phyloP scores from a whole-genome alignment of 2,113 vertebrate genomes.

The Corydoras sp. region DNA sequence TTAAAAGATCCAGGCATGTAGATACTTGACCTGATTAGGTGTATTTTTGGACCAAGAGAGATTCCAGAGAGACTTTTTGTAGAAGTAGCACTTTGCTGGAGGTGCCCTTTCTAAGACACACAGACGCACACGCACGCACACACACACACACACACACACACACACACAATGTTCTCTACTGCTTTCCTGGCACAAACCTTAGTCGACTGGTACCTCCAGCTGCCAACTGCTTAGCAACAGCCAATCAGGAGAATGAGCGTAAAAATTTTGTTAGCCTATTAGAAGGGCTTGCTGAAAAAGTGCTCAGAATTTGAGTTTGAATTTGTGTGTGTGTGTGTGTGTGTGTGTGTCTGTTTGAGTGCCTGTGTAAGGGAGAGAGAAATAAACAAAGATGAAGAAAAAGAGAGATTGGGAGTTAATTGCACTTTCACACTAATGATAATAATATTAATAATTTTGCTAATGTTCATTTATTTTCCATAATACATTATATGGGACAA shows the following conservation, averaged over 20 bases:
- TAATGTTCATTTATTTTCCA: too few species aligned
- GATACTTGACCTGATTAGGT: constrained; percentile 33
- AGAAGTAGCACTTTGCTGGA: constrained; percentile 28
- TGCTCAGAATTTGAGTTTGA: constrained; percentile 64
- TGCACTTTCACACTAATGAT: too few species aligned
- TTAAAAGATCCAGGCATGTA: constrained; percentile 13
- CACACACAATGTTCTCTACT: constrained; percentile 3
- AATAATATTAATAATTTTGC: too few species aligned
- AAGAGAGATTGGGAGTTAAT: too few species aligned
- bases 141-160: too few species aligned
- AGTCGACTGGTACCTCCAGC: constrained; percentile 59
- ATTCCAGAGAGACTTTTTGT: constrained; percentile 43
- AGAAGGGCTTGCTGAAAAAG: constrained; percentile 47
- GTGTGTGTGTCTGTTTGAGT: too few species aligned
- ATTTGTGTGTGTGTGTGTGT: background rate
- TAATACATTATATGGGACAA: too few species aligned
- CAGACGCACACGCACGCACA: constrained; percentile 25
- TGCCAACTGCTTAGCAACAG: constrained; percentile 78
- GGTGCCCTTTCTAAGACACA: constrained; percentile 33
- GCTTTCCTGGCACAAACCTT: constrained; percentile 49
- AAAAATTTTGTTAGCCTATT: constrained; percentile 55
- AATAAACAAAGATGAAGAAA: too few species aligned
- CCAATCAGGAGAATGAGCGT: constrained; percentile 57
- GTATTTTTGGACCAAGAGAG: constrained; percentile 43
- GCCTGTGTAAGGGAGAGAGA: too few species aligned